These are phyloP conservation scores for Macropus fuliginosus DNA, from an alignment of 2,797 vertebrate species.

Conservation along the genomic window DNA sequence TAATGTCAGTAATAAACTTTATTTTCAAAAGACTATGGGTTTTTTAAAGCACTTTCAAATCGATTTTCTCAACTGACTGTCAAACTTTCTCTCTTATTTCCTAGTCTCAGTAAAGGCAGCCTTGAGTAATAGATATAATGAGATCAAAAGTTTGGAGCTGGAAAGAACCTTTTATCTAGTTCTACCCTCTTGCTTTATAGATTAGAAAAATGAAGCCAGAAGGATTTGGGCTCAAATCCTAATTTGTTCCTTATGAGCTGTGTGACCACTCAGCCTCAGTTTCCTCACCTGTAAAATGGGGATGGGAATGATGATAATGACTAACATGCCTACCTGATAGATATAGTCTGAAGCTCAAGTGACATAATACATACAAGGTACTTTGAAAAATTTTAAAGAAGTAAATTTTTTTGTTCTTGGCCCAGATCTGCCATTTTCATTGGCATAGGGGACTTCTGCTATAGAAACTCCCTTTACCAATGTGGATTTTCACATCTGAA, in stretches of 20 bases:
- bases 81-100: neutral
- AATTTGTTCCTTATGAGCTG: neutral
- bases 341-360: neutral
- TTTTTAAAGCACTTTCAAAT: neutral
- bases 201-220: neutral
- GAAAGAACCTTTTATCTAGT: neutral
- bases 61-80: neutral
- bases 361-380: neutral
- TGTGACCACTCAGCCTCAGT: neutral
- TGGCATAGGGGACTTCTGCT: neutral
- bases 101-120: neutral
- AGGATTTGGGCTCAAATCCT: neutral
- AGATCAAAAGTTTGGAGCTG: neutral
- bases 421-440: neutral
- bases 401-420: neutral
- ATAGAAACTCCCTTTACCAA: neutral
- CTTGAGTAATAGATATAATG: neutral
- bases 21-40: neutral
- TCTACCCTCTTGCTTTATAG: neutral
- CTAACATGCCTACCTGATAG: neutral
- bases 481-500: neutral
- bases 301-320: neutral
- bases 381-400: neutral
- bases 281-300: neutral
- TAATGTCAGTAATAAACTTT: neutral